phyloP scores from a whole-genome alignment of 92 coral and sea anemone species.

The Parazoanthus swiftii region DNA sequence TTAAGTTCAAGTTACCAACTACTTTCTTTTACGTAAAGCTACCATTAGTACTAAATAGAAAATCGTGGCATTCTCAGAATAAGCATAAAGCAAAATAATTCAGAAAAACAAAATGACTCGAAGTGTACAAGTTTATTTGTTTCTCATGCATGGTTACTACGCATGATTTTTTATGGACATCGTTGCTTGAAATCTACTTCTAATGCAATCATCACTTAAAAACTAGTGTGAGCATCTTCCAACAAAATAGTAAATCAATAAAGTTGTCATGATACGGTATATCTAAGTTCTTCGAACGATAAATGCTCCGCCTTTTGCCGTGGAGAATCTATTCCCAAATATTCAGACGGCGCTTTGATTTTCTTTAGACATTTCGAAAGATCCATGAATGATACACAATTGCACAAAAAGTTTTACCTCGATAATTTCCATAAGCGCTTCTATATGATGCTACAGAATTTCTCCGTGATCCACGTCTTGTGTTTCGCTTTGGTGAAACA shows the following conservation, averaged over 20 bases:
- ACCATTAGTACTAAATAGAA: not conserved
- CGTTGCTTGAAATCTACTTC: conserved; percentile 17
- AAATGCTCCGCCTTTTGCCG: not conserved
- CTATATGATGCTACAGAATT: conserved; percentile 75
- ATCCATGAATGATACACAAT: not conserved
- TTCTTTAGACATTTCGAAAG: not conserved
- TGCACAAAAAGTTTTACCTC: conserved; percentile 60
- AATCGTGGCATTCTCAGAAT: not conserved
- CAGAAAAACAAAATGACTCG: not conserved
- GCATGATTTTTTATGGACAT: not conserved
- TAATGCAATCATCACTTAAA: not conserved
- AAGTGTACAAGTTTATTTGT: not conserved
- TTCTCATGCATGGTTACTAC: not conserved
- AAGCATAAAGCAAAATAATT: not conserved
- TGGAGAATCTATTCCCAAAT: not conserved
- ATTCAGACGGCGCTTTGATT: not conserved
- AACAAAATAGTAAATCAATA: not conserved
- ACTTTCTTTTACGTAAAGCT: not conserved
- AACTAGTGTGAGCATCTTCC: conserved; percentile 7
- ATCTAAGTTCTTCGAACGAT: not conserved
- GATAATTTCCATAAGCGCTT: conserved; percentile 68
- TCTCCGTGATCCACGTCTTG: conserved; percentile 55
- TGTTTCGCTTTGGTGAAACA: conserved; percentile 60
- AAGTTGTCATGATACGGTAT: not conserved
- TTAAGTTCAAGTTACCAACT: not conserved